Evolutionary conservation across 2,888 invertebrate species (phyloP), one percentile per base, ranked within the genome.

Genomic region (Stratiomys singularior): DNA sequence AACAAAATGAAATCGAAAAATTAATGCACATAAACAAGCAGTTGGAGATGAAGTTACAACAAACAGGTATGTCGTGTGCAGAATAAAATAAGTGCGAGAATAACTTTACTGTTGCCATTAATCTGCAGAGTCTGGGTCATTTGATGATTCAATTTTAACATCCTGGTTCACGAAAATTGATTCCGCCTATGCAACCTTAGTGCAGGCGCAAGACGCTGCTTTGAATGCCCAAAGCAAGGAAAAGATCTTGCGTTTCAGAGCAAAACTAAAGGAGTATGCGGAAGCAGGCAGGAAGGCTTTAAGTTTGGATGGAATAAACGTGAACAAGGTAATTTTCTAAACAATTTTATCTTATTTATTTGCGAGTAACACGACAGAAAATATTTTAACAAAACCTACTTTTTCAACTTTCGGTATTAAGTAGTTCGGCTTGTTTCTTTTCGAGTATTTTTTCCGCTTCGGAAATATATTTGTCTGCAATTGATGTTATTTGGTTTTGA

Each of bases 371-470:
- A 64, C 64, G 28, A 64, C 13, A 27, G 11, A 64, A 15, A 13
- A 3, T 28, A 27, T 28, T 7, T 21, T 7, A 67, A 23, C 0
- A 63, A 27, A 46, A 30, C 47, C 18, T 21, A 44, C 67, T 18
- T 18, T 13, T 21, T 37, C 79, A 81, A 46, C 81, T 78, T 64
- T 81, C 90, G 0, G 74, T 37, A 71, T 93, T 92, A 76, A 93
- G 82, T n/a, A 96, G 88, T 87, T 96, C 96, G 82, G 89, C 90
- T 83, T 93, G 92, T 85, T 96, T 97, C 1, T 87, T 85, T 81
- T 91, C 89, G 83, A 93, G 89, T 67, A 93, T 85, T 82, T 89
- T 88, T 82, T 93, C 92, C 15, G 92, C 92, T 83, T 92, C 89
- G 0, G 83, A 83, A 66, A 93, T 89, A 84, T 91, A 94, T 67